These are phyloP conservation scores for Chrysomela aeneicollis DNA, from an alignment of 2,888 invertebrate genomes.

Conservation along the genomic window DNA sequence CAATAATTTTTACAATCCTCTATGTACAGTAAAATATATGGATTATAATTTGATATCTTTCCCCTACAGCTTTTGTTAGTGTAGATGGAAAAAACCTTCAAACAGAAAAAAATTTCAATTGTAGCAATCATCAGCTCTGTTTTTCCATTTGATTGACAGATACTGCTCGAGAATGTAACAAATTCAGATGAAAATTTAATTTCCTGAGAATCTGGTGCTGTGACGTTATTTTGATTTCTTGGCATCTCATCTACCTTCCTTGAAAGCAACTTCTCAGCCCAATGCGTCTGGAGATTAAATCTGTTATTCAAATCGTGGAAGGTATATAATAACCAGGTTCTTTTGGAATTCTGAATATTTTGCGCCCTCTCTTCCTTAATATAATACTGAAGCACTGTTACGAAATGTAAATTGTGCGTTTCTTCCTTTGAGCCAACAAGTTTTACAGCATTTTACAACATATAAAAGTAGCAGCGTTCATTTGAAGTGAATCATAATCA, in stretches of 20 bases:
- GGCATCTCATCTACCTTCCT: neutral
- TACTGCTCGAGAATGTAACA: too few species aligned
- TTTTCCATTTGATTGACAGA: too few species aligned
- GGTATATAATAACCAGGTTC: constrained; percentile 15
- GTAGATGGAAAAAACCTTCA: too few species aligned
- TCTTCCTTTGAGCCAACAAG: neutral
- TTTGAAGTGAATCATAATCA: too few species aligned
- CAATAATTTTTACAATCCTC: too few species aligned
- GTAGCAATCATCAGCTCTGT: too few species aligned
- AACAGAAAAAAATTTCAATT: too few species aligned
- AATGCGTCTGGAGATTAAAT: constrained; percentile 16
- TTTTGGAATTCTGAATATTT: constrained; percentile 11
- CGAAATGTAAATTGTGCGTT: constrained; percentile 6
- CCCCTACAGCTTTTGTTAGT: too few species aligned
- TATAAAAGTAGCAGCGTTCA: too few species aligned
- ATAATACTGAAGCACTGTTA: constrained; percentile 1
- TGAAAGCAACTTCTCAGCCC: neutral
- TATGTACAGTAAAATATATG: too few species aligned
- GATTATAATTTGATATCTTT: too few species aligned
- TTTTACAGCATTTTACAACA: too few species aligned
- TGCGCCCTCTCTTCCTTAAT: neutral
- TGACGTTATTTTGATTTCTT: neutral
- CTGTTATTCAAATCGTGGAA: constrained; percentile 18
- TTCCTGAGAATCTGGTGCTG: neutral
- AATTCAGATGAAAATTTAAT: neutral